Conservation (phyloP, 2,888 invertebrate species). For the Melangyna quadrimaculata region DNA sequence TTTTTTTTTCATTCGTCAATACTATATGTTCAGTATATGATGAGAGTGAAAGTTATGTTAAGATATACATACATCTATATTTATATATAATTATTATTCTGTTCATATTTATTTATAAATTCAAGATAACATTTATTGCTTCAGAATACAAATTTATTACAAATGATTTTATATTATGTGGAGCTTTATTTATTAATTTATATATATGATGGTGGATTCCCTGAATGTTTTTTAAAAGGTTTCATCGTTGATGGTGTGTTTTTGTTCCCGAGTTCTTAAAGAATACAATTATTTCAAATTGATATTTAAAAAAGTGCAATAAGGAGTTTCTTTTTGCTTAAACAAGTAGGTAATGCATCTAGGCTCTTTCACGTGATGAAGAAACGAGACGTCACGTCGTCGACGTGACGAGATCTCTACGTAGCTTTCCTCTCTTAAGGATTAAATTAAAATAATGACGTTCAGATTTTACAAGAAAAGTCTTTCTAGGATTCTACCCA, state of each 20-base stretch:
- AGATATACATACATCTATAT: too few relatives aligned
- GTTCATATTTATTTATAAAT: constrained; percentile 15
- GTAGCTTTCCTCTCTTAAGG: too few relatives aligned
- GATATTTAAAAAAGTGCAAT: too few relatives aligned
- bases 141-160: constrained; percentile 54
- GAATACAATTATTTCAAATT: neutral
- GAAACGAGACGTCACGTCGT: too few relatives aligned
- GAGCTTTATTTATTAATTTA: neutral
- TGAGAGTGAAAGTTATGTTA: constrained; percentile 45
- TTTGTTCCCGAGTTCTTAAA: neutral
- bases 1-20: constrained; percentile 72
- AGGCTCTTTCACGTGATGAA: too few relatives aligned
- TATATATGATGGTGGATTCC: neutral
- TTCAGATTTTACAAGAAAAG: too few relatives aligned
- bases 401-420: too few relatives aligned
- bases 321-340: too few relatives aligned
- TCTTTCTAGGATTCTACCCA: too few relatives aligned
- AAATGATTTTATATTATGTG: constrained; percentile 40
- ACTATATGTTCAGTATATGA: constrained; percentile 47
- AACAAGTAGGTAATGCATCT: too few relatives aligned
- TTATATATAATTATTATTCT: constrained; percentile 22
- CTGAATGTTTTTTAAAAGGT: constrained; percentile 25
- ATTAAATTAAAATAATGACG: too few relatives aligned
- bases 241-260: constrained; percentile 5
- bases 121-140: constrained; percentile 69